A percentile compares a stretch with the other conserved stretches of the same genome.
phyloP scores from a whole-genome alignment of 2,888 invertebrate genomes.

The Allolobophora icterica region DNA sequence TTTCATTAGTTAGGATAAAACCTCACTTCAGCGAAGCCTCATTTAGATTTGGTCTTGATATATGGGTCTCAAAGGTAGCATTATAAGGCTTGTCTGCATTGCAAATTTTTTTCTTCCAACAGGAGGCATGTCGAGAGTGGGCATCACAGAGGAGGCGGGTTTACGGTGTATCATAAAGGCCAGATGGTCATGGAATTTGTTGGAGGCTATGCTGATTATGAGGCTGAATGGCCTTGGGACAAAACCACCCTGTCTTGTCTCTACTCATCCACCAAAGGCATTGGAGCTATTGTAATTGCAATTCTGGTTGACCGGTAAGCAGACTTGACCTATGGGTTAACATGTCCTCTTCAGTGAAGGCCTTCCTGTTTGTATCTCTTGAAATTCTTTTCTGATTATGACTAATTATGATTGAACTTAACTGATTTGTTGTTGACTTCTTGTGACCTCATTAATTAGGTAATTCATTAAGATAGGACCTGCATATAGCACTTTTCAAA shows the following conservation, averaged over 20 bases:
- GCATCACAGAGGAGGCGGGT: slow-evolving; percentile 59
- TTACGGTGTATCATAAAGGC: slow-evolving; percentile 58
- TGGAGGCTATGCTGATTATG: slow-evolving; percentile 60
- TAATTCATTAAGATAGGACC: too few relatives aligned
- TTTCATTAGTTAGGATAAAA: not conserved
- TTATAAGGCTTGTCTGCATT: not conserved
- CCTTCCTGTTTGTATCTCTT: too few relatives aligned
- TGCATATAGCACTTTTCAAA: too few relatives aligned
- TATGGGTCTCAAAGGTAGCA: not conserved
- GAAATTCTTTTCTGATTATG: too few relatives aligned
- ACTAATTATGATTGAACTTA: too few relatives aligned
- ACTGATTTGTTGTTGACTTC: too few relatives aligned
- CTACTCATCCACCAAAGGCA: slow-evolving; percentile 55
- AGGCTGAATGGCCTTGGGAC: slow-evolving; percentile 53
- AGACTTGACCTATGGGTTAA: not conserved
- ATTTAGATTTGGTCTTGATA: not conserved
- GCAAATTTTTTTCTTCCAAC: not conserved
- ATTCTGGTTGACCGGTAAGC: slow-evolving; percentile 62
- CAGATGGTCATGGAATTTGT: slow-evolving; percentile 58
- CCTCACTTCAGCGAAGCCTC: not conserved
- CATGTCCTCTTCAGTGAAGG: too few relatives aligned
- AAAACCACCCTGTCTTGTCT: slow-evolving; percentile 53
- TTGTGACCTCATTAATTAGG: too few relatives aligned
- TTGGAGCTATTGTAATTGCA: too few relatives aligned
- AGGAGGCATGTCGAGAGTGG: slow-evolving; percentile 62